These are phyloP conservation scores for Leptodactylus fuscus DNA, from an alignment of 2,113 vertebrate genomes.

Conservation along the genomic window DNA sequence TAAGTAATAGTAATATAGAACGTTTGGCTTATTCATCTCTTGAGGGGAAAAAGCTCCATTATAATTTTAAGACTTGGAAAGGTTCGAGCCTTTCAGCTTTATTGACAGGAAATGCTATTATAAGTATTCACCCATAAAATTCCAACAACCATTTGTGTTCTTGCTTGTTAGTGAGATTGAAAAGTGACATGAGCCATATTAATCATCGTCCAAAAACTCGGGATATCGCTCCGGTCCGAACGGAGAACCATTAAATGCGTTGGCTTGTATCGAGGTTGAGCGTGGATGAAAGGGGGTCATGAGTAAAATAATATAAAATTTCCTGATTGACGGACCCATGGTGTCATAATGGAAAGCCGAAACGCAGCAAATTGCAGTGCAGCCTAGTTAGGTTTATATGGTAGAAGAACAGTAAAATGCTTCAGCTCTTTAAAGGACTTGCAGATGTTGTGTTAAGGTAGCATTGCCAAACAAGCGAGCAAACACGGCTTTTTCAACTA, in stretches of 20 bases:
- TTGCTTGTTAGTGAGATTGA: conserved; percentile 29
- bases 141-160: conserved; percentile 22
- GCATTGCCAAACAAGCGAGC: conserved; percentile 63
- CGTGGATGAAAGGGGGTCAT: neutral
- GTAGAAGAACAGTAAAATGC: conserved; percentile 66
- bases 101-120: conserved; percentile 55
- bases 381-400: conserved; percentile 63
- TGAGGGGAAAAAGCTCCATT: conserved; percentile 32
- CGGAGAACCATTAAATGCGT: neutral
- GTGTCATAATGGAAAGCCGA: conserved; percentile 21
- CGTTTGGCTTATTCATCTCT: conserved; percentile 38
- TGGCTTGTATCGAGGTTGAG: neutral
- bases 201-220: neutral
- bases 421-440: conserved; percentile 67
- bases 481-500: conserved; percentile 57
- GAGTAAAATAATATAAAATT: neutral
- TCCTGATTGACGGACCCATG: neutral
- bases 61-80: conserved; percentile 56
- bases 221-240: neutral
- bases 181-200: conserved; percentile 31
- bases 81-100: conserved; percentile 30
- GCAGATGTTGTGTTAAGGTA: conserved; percentile 66
- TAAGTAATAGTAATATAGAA: conserved; percentile 39
- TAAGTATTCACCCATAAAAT: conserved; percentile 41
- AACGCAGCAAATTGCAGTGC: conserved; percentile 42